Evolutionary conservation across 2,113 vertebrate species (phyloP), one percentile per base, ranked within the genome.

Genomic region (Cebus imitator): DNA sequence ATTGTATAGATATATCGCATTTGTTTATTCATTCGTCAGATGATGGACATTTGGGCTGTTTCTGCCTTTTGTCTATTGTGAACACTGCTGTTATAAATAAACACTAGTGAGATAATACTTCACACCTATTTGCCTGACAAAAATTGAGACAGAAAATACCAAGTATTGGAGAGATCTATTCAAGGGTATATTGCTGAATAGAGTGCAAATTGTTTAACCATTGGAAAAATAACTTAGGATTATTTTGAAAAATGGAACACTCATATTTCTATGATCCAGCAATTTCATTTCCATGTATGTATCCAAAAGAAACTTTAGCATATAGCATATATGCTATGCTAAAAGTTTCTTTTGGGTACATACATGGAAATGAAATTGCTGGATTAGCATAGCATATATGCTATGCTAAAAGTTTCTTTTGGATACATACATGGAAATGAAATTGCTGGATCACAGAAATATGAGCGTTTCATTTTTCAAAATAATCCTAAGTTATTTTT

Each of bases 171-270:
- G 48, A 91, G 35, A 78, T 9, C 21, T 82, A 16, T 86, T 89
- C 8, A 92, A 90, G 25, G n/a, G 17, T 91, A 58, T 61, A 61
- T 55, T 58, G 12, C 11, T 80, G 48, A 79, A 86, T 58, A 45
- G 37, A 32, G 23, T 78, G 23, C 72, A 68, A 87, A 81, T 91
- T 75, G 61, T 93, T 91, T 81, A 89, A 66, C 37, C 21, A 48
- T 52, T 96, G 84, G 79, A 87, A 89, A 85, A 85, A 95, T 12
- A 82, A 73, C 37, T 37, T 87, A 37, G 3, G 18, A 78, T 90
- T 90, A 43, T 50, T 61, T 83, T 93, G 68, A 80, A 68, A 92
- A 78, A 95, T 1, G 55, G 57, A 81, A 87, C 27, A 43, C 64
- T 87, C 4, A 87, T 8, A 73, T 40, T 14, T 94, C 18, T 95